Percentiles rank a stretch among this genome's conserved stretches.
phyloP scores from a whole-genome alignment of 1,140 invertebrate species.

The Laodelphax striatellus region DNA sequence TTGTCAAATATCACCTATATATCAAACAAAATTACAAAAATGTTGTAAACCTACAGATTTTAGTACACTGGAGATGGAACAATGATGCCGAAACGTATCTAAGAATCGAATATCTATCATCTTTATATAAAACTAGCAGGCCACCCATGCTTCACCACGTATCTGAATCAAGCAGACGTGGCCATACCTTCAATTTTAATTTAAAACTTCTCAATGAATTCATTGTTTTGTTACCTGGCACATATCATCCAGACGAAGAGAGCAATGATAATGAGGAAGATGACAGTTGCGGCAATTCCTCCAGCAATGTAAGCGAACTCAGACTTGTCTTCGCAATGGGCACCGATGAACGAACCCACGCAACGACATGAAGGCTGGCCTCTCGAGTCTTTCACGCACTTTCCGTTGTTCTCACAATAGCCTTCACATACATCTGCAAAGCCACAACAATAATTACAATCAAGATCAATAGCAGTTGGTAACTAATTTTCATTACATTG shows the following conservation, averaged over 20 bases:
- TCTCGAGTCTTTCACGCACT: slow-evolving; percentile 74
- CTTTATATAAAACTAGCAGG: too few species aligned
- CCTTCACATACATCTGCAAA: slow-evolving; percentile 69
- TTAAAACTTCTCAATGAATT: too few species aligned
- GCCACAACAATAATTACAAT: slow-evolving; percentile 14
- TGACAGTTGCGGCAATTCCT: slow-evolving; percentile 81
- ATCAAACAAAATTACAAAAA: too few species aligned
- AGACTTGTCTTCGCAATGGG: slow-evolving; percentile 78
- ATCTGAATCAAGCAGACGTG: too few species aligned
- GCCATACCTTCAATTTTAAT: too few species aligned
- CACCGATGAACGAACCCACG: slow-evolving; percentile 84
- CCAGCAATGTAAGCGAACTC: slow-evolving; percentile 91
- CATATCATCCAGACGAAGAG: slow-evolving; percentile 96
- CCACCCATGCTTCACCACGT: too few species aligned
- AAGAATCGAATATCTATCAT: too few species aligned
- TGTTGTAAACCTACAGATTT: too few species aligned
- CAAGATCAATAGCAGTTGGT: background rate
- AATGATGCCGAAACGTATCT: too few species aligned
- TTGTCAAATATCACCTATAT: too few species aligned
- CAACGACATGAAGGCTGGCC: slow-evolving; percentile 79
- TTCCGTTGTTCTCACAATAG: slow-evolving; percentile 84
- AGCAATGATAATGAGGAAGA: slow-evolving; percentile 83
- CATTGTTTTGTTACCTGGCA: slow-evolving; percentile 66
- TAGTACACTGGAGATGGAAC: too few species aligned
- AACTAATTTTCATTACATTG: too few species aligned